phyloP scores from a whole-genome alignment of 2,797 vertebrate species.

The Anguilla pacifica region DNA sequence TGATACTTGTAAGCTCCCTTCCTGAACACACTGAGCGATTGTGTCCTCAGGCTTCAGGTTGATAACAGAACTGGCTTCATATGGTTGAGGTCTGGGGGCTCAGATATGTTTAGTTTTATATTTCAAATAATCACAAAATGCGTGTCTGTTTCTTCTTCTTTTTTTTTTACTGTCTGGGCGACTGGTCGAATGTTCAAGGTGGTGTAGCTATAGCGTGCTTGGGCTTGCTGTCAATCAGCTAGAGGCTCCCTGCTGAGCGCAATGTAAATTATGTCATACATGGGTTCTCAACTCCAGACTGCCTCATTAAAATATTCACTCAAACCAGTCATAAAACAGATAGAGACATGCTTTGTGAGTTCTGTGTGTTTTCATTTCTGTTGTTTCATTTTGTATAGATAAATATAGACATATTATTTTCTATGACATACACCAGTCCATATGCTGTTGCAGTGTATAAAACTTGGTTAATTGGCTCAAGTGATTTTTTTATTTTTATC shows the following conservation, averaged over 20 bases:
- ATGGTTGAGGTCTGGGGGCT: neutral
- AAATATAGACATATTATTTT: neutral
- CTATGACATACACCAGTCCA: neutral
- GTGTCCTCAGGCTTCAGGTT: conserved; percentile 3
- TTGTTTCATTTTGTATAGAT: neutral
- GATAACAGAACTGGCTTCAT: conserved; percentile 17
- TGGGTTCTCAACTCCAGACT: neutral
- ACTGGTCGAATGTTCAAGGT: neutral
- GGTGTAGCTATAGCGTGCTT: neutral
- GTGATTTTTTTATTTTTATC: neutral
- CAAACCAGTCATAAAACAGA: neutral
- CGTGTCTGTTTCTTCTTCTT: neutral
- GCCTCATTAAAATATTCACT: conserved; percentile 4
- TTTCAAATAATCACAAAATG: conserved; percentile 12
- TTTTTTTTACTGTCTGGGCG: neutral
- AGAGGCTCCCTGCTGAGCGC: neutral
- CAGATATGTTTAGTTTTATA: conserved; percentile 17
- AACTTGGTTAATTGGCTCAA: neutral
- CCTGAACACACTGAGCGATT: neutral
- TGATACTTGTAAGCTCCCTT: conserved; percentile 1
- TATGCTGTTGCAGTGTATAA: neutral
- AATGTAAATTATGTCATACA: neutral
- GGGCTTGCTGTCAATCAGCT: neutral
- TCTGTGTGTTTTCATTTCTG: neutral
- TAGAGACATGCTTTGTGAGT: neutral